Evolutionary conservation across 2,888 invertebrate genomes (phyloP), one percentile per base, ranked within the genome.

Genomic region (Corbicula japonica): DNA sequence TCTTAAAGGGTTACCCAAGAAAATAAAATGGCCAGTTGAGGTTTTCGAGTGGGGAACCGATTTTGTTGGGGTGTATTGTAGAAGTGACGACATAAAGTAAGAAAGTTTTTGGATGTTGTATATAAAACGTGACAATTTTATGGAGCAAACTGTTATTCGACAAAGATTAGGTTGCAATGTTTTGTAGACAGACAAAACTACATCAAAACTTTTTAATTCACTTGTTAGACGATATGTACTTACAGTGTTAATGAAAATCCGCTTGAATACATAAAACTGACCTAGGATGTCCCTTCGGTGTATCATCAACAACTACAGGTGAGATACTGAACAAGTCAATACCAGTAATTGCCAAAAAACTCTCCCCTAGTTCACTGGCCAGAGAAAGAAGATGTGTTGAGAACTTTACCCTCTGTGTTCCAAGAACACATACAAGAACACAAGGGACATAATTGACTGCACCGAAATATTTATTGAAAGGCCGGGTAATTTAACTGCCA

Each of bases 101-200:
- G 46, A 44, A 62, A 46, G 21, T n/a, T 62, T 62, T 32, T 62
- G 18, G n/a, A 62, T 46, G n/a, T n/a, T 44, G 61, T 12, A 26
- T 62, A 2, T 46, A 30, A 30, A 46, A 46, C 30, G 44, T 62
- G 15, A 46, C 2, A n/a, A 46, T 2, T n/a, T 62, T 62, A 18
- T 6, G 44, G 30, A 46, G 61, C 23, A 6, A 46, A 23, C n/a
- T 46, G 1, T n/a, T 46, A 1, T 46, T 46, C 15, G n/a, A n/a
- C n/a, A n/a, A n/a, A n/a, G n/a, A n/a, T n/a, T n/a, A n/a, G n/a
- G n/a, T n/a, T n/a, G n/a, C n/a, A n/a, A n/a, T n/a, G n/a, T n/a
- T n/a, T n/a, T n/a, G n/a, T n/a, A 18, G 44, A 3, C 44, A 30
- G 30, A 6, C 28, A 21, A 30, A 46, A 46, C 26, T 62, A 26